phyloP scores from a whole-genome alignment of 1,140 invertebrate species.

The Diachasma alloeum region DNA sequence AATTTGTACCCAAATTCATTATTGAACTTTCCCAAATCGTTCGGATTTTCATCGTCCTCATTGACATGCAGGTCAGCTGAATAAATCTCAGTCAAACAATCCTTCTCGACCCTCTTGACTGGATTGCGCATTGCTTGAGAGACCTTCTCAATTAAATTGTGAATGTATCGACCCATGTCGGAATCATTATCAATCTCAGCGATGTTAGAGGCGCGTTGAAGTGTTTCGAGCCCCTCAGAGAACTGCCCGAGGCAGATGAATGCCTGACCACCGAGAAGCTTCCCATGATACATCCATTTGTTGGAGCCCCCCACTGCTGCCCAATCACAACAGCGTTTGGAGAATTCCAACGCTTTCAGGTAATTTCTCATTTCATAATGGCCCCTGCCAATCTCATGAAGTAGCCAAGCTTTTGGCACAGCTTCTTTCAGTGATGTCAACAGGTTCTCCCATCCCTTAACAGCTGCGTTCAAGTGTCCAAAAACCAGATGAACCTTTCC shows the following conservation, averaged over 20 bases:
- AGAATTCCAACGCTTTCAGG: slow-evolving; percentile 32
- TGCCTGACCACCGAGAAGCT: slow-evolving; percentile 42
- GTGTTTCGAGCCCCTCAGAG: slow-evolving; percentile 38
- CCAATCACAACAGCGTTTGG: slow-evolving; percentile 31
- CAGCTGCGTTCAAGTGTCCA: slow-evolving; percentile 44
- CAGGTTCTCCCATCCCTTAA: slow-evolving; percentile 43
- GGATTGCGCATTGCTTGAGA: neutral
- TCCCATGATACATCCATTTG: slow-evolving; percentile 50
- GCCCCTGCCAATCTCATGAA: slow-evolving; percentile 47
- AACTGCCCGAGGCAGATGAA: slow-evolving; percentile 32
- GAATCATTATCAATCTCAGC: slow-evolving; percentile 38
- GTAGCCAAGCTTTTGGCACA: slow-evolving; percentile 45
- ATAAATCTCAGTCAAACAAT: neutral
- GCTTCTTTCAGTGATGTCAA: slow-evolving; percentile 33
- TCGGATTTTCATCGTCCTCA: neutral
- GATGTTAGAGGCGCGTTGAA: slow-evolving; percentile 34
- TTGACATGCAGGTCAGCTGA: neutral
- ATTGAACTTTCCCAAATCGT: too few species aligned
- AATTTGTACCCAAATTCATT: neutral
- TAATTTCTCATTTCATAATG: slow-evolving; percentile 44
- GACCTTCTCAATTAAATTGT: slow-evolving; percentile 34
- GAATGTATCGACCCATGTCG: slow-evolving; percentile 38
- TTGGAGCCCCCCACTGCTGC: slow-evolving; percentile 33
- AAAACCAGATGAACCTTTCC: slow-evolving; percentile 52
- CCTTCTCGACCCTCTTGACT: neutral